phyloP scores from a whole-genome alignment of 2,888 invertebrate genomes.

The Mantis religiosa region DNA sequence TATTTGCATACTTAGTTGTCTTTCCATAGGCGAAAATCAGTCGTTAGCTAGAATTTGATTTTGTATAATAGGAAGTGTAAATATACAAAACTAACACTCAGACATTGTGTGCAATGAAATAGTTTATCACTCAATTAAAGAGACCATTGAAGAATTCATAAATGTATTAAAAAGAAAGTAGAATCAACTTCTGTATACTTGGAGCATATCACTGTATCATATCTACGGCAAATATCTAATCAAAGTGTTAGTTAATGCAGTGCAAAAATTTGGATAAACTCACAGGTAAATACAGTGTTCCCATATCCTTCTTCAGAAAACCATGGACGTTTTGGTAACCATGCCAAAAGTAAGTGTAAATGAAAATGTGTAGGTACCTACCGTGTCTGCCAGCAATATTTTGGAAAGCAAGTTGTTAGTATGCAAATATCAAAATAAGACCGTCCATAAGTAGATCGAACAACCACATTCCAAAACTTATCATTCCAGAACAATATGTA shows the following conservation, averaged over 20 bases:
- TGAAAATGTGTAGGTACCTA: neutral
- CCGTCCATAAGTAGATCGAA: conserved; percentile 10
- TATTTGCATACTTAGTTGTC: no score
- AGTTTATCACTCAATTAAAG: no score
- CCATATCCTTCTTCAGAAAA: neutral
- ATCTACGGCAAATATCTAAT: neutral
- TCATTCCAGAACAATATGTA: neutral
- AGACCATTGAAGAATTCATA: no score
- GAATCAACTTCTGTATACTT: no score
- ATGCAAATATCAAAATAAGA: conserved; percentile 13
- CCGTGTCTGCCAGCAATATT: neutral
- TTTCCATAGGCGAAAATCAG: no score
- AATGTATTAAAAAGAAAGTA: no score
- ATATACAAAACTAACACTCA: no score
- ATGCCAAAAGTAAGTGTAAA: neutral
- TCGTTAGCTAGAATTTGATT: no score
- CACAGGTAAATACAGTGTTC: neutral
- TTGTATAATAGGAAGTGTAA: no score
- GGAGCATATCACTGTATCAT: neutral
- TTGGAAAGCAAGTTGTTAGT: neutral
- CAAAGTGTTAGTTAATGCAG: neutral
- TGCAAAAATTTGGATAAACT: neutral
- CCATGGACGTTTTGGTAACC: neutral
- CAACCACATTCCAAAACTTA: conserved; percentile 10
- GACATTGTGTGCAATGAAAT: no score